Evolutionary conservation across 2,888 invertebrate genomes (phyloP), one percentile per base, ranked within the genome.

Genomic region (Noctua comes): DNA sequence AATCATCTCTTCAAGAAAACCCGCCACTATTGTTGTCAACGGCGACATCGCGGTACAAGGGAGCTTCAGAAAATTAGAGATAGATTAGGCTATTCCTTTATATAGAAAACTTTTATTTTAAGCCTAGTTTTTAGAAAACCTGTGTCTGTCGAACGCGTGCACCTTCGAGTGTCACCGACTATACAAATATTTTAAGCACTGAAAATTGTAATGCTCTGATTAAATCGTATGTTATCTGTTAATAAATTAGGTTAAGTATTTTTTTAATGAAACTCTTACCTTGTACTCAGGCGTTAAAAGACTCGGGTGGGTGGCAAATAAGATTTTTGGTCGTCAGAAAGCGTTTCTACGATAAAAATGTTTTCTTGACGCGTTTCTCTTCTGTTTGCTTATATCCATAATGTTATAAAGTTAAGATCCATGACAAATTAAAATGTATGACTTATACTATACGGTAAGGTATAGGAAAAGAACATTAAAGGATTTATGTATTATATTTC

Each of bases 1-100:
- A n/a, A 97, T 94, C 57, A 91, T 90, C 65, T 94, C 94, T 0
- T 94, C 95, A 6, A 92, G 93, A 82, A 93, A 88, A 76, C 91
- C 91, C 80, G 91, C 88, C 83, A 92, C 93, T 83, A 88, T 88
- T 79, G 93, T 93, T 84, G 88, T 91, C 46, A 92, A 91, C 84
- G 89, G 90, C 6, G 95, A 96, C 88, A 87, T 90, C 27, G 89
- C 95, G 59, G 93, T 96, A 27, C 95, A 97, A 89, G 98, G 98
- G 31, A 98, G 98, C 92, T 98, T 98, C 94, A 97, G 98, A 88
- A 98, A 98, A 93, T 93, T 98, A 87, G 98, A 98, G 91, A 97
- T 98, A 89, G 98, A 98, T 92, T 97, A 96, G 89, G 31, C 27
- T 73, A 76, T 73, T 81, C 69, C 31, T 46, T 72, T 80, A 24